A percentile compares a stretch with the other conserved stretches of the same genome.
Conservation (phyloP, 2,797 vertebrate species). For the Hafferia zeledoni region DNA sequence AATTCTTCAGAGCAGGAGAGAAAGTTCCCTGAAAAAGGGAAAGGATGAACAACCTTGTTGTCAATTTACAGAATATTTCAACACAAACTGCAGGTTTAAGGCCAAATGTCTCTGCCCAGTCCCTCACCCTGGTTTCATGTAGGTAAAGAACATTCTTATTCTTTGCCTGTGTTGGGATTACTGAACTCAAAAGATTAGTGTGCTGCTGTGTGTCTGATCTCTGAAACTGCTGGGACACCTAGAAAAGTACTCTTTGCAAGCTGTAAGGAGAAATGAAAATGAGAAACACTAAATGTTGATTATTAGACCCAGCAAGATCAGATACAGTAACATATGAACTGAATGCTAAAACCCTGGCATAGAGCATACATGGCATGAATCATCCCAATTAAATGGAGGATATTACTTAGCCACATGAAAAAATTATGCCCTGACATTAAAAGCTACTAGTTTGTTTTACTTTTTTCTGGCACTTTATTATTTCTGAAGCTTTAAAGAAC, state of each 20-base stretch:
- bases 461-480: constrained; percentile 6
- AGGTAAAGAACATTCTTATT: neutral
- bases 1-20: neutral
- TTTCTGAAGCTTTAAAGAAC: constrained; percentile 34
- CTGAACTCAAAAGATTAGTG: neutral
- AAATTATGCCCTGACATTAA: neutral
- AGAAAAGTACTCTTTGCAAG: neutral
- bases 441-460: constrained; percentile 29
- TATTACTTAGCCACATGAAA: constrained; percentile 20
- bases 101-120: neutral
- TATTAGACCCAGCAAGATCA: neutral
- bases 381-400: constrained; percentile 18
- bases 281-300: neutral
- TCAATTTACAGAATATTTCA: neutral
- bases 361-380: neutral
- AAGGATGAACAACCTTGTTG: neutral
- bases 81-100: neutral
- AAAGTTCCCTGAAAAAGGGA: neutral
- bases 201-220: neutral
- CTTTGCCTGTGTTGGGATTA: neutral
- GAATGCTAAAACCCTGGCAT: neutral
- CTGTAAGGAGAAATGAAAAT: neutral
- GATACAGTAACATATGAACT: neutral
- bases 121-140: neutral
- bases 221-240: neutral